A percentile compares a stretch with the other conserved stretches of the same genome.
These are phyloP conservation scores for Colletes collaris DNA, from an alignment of 2,888 invertebrate genomes.

Conservation along the genomic window DNA sequence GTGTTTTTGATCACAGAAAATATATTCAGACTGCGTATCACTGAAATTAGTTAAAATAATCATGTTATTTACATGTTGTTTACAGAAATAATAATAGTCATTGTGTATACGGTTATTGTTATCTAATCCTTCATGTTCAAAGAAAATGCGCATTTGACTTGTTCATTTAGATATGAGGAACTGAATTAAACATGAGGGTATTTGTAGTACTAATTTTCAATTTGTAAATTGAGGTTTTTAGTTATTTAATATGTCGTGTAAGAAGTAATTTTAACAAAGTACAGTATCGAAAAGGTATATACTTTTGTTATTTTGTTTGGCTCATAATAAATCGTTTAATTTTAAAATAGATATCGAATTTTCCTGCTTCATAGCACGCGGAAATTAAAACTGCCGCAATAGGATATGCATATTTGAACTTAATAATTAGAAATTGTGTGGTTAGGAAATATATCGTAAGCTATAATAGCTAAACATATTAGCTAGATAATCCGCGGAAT, in stretches of 20 bases:
- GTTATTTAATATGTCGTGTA: slow-evolving; percentile 68
- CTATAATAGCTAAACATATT: too few species aligned
- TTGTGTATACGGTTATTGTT: slow-evolving; percentile 72
- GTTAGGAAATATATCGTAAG: neutral
- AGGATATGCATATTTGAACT: neutral
- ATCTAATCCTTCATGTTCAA: slow-evolving; percentile 60
- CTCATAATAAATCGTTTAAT: slow-evolving; percentile 76
- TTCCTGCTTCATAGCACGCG: neutral
- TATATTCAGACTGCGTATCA: slow-evolving; percentile 52
- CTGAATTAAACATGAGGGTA: slow-evolving; percentile 56
- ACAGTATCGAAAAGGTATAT: slow-evolving; percentile 63
- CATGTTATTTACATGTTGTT: slow-evolving; percentile 62
- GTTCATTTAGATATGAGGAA: slow-evolving; percentile 65
- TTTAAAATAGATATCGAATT: slow-evolving; percentile 62
- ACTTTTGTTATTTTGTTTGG: slow-evolving; percentile 66
- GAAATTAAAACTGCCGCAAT: neutral
- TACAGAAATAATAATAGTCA: slow-evolving; percentile 60
- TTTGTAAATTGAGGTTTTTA: slow-evolving; percentile 61
- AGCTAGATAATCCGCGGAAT: neutral
- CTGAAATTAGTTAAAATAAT: slow-evolving; percentile 54
- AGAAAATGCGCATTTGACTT: slow-evolving; percentile 63
- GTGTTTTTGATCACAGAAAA: slow-evolving; percentile 58
- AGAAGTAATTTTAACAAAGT: slow-evolving; percentile 51
- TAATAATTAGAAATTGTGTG: neutral
- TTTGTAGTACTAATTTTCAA: slow-evolving; percentile 65